Base-by-base conservation (phyloP, 2,113 vertebrate genomes). In the Sakesphorus luctuosus region DNA sequence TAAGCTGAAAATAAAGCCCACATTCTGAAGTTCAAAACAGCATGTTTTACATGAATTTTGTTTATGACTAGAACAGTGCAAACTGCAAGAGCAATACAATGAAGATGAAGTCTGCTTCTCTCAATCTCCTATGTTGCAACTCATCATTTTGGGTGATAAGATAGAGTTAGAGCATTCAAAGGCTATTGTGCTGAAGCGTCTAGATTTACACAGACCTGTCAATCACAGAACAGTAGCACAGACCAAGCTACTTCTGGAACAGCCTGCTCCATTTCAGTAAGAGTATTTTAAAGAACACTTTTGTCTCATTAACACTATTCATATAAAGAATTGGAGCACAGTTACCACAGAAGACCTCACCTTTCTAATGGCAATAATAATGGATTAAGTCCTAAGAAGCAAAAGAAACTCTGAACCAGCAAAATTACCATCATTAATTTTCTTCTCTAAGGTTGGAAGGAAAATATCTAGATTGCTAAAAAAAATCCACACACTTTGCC, bases 1-100 rank as follows among this genome's bases (percentile, higher is more conserved):
- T 98, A 61, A 98, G 89, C 99, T 99, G 92, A 71, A 94, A 96
- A 90, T 47, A 89, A 88, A 95, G 14, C 10, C 50, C 85, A 72
- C 36, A 58, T 12, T 47, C 4, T 6, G 11, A 76, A 47, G 62
- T 40, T 94, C 49, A 76, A 76, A 58, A 50, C 16, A 66, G 8
- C 35, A 53, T 16, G 9, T 69, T 92, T 73, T 28, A 78, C 8
- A 18, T n/a, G 5, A 31, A 35, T 65, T 91, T 67, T 76, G 31
- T 69, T 84, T 84, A 80, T 17, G 20, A 59, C 31, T 19, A 71
- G 19, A 94, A 71, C 24, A 87, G 25, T 29, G 12, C 49, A 84
- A 87, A 75, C 52, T 38, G 6, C 49, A 87, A 88, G 63, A 86
- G 38, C 50, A 50, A 87, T 82, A 74, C n/a, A 89, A 36, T 17